Percentiles rank a stretch among this genome's conserved stretches.
phyloP scores from a whole-genome alignment of 2,888 invertebrate genomes.

The Synanthedon formicaeformis region DNA sequence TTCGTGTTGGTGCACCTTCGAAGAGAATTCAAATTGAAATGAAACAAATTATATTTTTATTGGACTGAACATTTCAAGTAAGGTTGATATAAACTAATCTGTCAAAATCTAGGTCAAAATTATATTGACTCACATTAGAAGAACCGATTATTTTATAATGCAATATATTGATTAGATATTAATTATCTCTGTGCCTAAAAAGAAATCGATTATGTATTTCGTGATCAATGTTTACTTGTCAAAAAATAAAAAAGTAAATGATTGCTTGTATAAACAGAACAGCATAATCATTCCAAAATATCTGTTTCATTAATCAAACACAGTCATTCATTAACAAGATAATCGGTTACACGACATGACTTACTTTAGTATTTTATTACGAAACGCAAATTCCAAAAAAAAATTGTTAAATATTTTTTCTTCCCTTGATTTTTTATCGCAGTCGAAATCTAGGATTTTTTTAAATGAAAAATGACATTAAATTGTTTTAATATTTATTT shows the following conservation, averaged over 20 bases:
- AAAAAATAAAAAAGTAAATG: neutral
- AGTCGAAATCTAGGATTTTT: too few species aligned
- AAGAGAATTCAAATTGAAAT: too few species aligned
- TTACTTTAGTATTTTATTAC: too few species aligned
- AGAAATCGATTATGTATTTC: neutral
- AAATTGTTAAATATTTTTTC: too few species aligned
- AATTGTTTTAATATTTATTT: too few species aligned
- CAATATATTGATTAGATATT: neutral
- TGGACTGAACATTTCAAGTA: too few species aligned
- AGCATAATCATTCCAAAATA: neutral
- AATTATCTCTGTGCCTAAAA: neutral
- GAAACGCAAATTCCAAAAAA: too few species aligned
- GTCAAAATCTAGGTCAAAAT: neutral
- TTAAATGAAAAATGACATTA: too few species aligned
- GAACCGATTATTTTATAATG: neutral
- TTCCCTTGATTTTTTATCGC: too few species aligned
- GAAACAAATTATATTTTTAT: too few species aligned
- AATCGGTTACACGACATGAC: constrained; percentile 1
- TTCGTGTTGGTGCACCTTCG: too few species aligned
- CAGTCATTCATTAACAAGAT: constrained; percentile 1
- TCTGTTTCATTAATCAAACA: constrained; percentile 6
- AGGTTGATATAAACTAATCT: too few species aligned
- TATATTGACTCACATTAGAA: neutral
- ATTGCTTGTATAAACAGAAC: neutral
- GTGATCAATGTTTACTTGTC: neutral